A percentile compares a stretch with the other conserved stretches of the same genome.
These are phyloP conservation scores for Amphipyra tragopoginis DNA, from an alignment of 2,888 invertebrate genomes.

Conservation along the genomic window DNA sequence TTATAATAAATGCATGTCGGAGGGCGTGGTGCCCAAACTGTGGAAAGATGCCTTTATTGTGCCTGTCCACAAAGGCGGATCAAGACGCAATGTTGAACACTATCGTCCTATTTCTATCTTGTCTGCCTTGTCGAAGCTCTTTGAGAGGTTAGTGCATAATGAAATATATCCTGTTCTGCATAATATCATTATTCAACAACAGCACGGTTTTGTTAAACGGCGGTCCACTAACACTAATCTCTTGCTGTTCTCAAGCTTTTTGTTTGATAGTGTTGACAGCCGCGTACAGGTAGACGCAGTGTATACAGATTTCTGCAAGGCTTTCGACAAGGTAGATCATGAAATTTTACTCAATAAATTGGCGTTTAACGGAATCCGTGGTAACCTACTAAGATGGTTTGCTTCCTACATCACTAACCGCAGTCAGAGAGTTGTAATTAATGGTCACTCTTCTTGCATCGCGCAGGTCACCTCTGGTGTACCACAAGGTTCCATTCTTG, in stretches of 20 bases:
- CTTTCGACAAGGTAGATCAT: slow-evolving; percentile 3
- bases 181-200: no score
- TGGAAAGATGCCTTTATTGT: slow-evolving; percentile 7
- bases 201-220: no score
- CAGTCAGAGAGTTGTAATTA: no score
- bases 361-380: slow-evolving; percentile 6
- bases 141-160: no score
- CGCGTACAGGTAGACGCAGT: not conserved
- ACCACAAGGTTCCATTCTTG: not conserved
- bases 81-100: slow-evolving; percentile 2
- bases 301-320: no score
- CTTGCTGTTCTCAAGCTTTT: not conserved
- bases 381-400: slow-evolving; percentile 6
- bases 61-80: slow-evolving; percentile 8
- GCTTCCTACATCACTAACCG: slow-evolving; percentile 8
- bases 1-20: slow-evolving; percentile 11
- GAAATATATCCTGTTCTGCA: no score
- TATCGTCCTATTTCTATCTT: slow-evolving; percentile 6
- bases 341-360: slow-evolving; percentile 1
- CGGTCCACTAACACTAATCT: slow-evolving; percentile 2
- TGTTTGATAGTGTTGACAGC: slow-evolving; percentile 1
- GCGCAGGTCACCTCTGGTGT: slow-evolving; percentile 3
- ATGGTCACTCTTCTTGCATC: not conserved
- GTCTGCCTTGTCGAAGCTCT: no score
- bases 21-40: slow-evolving; percentile 4